phyloP scores from a whole-genome alignment of 2,797 vertebrate species.

The Aulostomus chinensis region DNA sequence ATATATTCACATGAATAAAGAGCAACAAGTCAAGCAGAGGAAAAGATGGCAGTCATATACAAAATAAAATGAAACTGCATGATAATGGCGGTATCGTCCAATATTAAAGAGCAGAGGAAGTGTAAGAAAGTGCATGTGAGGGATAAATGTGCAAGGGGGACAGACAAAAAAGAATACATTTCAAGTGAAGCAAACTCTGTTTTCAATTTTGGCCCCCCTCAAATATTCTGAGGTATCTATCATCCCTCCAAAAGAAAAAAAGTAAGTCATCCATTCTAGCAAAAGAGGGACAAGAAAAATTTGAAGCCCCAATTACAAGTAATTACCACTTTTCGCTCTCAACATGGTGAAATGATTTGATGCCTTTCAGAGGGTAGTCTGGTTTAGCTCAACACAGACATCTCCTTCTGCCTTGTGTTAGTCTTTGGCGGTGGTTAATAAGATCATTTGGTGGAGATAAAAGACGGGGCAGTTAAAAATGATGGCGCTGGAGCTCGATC shows the following conservation, averaged over 20 bases:
- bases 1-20: background rate
- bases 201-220: slow-evolving; percentile 87
- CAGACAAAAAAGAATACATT: slow-evolving; percentile 84
- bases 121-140: background rate
- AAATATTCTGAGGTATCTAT: slow-evolving; percentile 88
- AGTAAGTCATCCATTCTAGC: slow-evolving; percentile 89
- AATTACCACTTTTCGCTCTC: slow-evolving; percentile 99
- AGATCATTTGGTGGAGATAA: slow-evolving; percentile 83
- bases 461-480: slow-evolving; percentile 77
- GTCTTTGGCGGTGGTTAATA: slow-evolving; percentile 87
- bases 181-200: slow-evolving; percentile 92
- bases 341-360: slow-evolving; percentile 99
- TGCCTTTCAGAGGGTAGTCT: slow-evolving; percentile 95
- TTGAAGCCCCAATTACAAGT: slow-evolving; percentile 97
- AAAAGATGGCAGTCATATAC: slow-evolving; percentile 9
- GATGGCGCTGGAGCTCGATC: slow-evolving; percentile 62
- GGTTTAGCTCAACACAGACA: slow-evolving; percentile 98
- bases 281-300: slow-evolving; percentile 82
- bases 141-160: slow-evolving; percentile 44
- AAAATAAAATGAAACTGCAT: slow-evolving; percentile 60
- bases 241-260: slow-evolving; percentile 81
- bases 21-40: background rate
- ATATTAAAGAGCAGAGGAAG: slow-evolving; percentile 75
- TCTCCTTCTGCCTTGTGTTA: slow-evolving; percentile 92
- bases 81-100: slow-evolving; percentile 61